Conservation (phyloP, 2,113 vertebrate genomes). For the Heterotilapia buettikoferi region DNA sequence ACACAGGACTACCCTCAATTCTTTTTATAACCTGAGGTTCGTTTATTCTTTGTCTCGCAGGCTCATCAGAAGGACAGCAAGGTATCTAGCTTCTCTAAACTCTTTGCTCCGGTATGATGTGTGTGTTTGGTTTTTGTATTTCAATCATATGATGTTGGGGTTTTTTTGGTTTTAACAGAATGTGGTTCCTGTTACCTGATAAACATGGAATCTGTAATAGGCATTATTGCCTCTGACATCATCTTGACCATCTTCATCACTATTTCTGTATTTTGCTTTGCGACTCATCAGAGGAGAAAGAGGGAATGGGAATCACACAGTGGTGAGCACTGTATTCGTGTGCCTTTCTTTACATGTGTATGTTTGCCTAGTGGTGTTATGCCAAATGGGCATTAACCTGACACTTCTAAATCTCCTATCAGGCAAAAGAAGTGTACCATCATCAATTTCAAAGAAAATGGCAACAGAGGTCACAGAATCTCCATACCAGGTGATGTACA, state of each 20-base stretch:
- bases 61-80: constrained; percentile 54
- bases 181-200: constrained; percentile 67
- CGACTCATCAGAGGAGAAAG: constrained; percentile 35
- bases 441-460: constrained; percentile 38
- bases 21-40: not conserved
- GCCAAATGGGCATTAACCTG: not conserved
- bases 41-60: constrained; percentile 32
- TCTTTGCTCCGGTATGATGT: not conserved
- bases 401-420: not conserved
- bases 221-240: constrained; percentile 66
- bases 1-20: not conserved
- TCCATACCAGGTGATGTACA: constrained; percentile 67
- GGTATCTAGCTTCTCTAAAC: constrained; percentile 32
- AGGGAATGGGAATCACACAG: constrained; percentile 21
- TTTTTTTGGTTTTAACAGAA: constrained; percentile 37
- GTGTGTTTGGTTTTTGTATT: not conserved
- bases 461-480: constrained; percentile 63
- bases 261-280: constrained; percentile 64
- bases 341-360: not conserved
- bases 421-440: constrained; percentile 23
- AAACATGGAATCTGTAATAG: constrained; percentile 52
- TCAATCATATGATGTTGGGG: not conserved
- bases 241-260: constrained; percentile 69
- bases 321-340: constrained; percentile 6
- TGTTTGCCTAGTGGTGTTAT: not conserved